Evolutionary conservation across 1,140 invertebrate species (phyloP), one percentile per base, ranked within the genome.

Genomic region (Atopsyche davidsoni): DNA sequence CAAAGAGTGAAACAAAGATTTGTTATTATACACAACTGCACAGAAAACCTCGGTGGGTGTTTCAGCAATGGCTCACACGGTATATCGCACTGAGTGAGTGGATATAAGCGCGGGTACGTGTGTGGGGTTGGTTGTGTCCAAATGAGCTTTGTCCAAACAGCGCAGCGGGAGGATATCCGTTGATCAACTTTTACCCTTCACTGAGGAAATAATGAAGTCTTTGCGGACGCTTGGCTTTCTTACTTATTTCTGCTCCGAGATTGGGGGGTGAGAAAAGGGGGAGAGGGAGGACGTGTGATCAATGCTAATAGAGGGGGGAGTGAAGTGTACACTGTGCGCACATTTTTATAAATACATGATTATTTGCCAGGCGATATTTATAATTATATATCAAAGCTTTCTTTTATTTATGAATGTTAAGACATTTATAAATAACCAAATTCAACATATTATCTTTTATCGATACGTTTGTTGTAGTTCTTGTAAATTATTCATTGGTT

Each of bases 101-200:
- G 43, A 45, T 45, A 17, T 48, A 17, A 13, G 36, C 28, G 16
- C 21, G 44, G 44, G 38, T 46, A 46, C 38, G 31, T 25, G 13
- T 7, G 11, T 38, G 18, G 11, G 45, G 35, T 47, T 7, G 34
- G n/a, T n/a, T n/a, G n/a, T n/a, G 17, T 16, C 34, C 45, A n/a
- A 14, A 50, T 41, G 42, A 50, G 42, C 35, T 46, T 42, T 50
- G 47, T 46, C 34, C 53, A 50, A 55, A 55, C 41, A 50, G 10
- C 24, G 24, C 14, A 19, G 24, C 40, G 41, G 17, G 39, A 19
- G 31, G 43, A 25, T 46, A 46, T 32, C 40, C 38, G 32, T 53
- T 57, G 50, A 53, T 52, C 55, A 52, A 49, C 55, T 49, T 52
- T 57, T 40, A 57, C 55, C 55, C 55, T 57, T 57, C 55, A 51